Evolutionary conservation across 2,888 invertebrate species (phyloP), one percentile per base, ranked within the genome.

Genomic region (Chrysina gloriosa): DNA sequence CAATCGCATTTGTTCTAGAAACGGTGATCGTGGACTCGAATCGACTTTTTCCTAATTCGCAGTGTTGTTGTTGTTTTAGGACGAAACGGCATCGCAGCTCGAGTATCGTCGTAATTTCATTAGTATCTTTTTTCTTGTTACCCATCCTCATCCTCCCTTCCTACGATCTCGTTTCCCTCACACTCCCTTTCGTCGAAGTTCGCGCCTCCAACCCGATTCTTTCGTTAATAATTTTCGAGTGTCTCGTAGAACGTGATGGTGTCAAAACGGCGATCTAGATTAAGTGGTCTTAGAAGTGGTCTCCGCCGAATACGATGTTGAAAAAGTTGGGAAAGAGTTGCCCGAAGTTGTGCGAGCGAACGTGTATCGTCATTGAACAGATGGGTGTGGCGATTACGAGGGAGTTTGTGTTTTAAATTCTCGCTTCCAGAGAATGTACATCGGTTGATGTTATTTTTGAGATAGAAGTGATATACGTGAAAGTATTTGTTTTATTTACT

Each of bases 221-320:
- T 45, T 56, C 39, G 29, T 56, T 65, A 56, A 56, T 56, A 56
- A 36, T 34, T 56, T 56, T 56, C 56, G 21, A 56, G 56, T 56
- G 36, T 9, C 21, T 21, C 3, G 29, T 19, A 23, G 56, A 56
- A 56, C 36, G 56, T 56, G 56, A 34, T 56, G 36, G 56, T 11
- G 56, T 56, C 56, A 56, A 56, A 56, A 36, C 11, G 36, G 21
- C 56, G 56, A 56, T 56, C 36, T 56, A 36, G 56, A 56, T 56
- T 56, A 56, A 56, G 56, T 56, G 56, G 34, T 23, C 19, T 1
- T 19, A n/a, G 21, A 56, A 56, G 56, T 56, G 56, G 36, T 23
- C 36, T 2, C 5, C 16, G 19, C 29, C 23, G 36, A n/a, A n/a
- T n/a, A n/a, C n/a, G n/a, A n/a, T n/a, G n/a, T n/a, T n/a, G n/a